Evolutionary conservation across 1,140 invertebrate species (phyloP).

Genomic region (Babylonia areolata): DNA sequence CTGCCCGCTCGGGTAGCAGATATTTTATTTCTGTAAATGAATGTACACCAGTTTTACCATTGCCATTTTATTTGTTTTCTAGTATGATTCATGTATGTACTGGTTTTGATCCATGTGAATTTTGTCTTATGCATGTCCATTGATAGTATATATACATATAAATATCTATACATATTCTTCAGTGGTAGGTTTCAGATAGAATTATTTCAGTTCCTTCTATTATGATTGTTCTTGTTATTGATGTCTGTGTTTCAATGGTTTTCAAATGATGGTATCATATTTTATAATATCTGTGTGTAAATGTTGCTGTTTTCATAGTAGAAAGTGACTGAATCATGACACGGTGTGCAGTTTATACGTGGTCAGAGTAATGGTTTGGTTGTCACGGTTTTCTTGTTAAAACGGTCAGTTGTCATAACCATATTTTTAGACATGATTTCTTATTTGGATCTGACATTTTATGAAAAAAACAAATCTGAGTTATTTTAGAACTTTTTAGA

Average conservation of each 20-base stretch:
- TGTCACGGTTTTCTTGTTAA: neutral
- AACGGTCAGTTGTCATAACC: neutral
- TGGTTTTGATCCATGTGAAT: constrained; percentile 9
- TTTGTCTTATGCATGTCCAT: constrained; percentile 24
- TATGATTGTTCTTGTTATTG: constrained; percentile 6
- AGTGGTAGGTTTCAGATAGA: constrained; percentile 26
- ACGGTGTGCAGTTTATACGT: neutral
- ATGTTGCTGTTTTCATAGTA: neutral
- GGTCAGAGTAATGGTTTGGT: neutral
- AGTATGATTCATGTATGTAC: constrained; percentile 24
- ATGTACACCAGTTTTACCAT: constrained; percentile 30
- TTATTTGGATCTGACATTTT: too few species aligned
- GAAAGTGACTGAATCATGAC: neutral
- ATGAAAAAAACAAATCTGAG: neutral
- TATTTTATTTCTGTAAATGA: constrained; percentile 33
- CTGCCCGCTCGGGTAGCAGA: constrained; percentile 9
- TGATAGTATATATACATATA: constrained; percentile 21
- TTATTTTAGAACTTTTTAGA: neutral
- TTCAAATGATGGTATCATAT: constrained; percentile 7
- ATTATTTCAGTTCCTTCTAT: constrained; percentile 22
- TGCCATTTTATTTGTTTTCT: constrained; percentile 18
- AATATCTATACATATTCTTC: constrained; percentile 14
- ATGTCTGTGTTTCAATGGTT: neutral
- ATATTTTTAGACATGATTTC: neutral
- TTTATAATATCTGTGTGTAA: too few species aligned